These are phyloP conservation scores for Caerostris extrusa DNA, from an alignment of 1,140 invertebrate species.

Conservation along the genomic window DNA sequence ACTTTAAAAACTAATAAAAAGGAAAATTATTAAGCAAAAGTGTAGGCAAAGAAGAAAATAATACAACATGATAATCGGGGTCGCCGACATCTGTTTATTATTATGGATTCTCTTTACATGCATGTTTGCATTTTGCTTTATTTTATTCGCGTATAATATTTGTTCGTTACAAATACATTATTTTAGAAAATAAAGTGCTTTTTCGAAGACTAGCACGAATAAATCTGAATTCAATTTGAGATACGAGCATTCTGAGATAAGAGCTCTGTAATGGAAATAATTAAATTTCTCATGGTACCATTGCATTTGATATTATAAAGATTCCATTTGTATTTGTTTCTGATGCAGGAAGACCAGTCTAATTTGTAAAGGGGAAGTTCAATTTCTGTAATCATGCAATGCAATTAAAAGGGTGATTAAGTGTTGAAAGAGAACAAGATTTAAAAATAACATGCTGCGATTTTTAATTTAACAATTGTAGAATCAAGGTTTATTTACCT, in stretches of 20 bases:
- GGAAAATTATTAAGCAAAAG: too few relatives aligned
- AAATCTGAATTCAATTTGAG: background rate
- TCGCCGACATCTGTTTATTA: too few relatives aligned
- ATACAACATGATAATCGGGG: too few relatives aligned
- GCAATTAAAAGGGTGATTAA: background rate
- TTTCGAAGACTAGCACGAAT: background rate
- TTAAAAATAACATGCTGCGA: background rate
- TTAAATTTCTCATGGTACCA: too few relatives aligned
- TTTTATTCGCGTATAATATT: too few relatives aligned
- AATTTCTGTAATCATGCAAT: background rate
- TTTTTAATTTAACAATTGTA: background rate
- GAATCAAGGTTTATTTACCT: conserved; percentile 75
- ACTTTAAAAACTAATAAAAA: too few relatives aligned
- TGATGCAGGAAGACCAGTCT: background rate
- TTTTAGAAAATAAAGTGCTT: background rate
- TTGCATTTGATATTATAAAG: too few relatives aligned
- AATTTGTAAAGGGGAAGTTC: background rate
- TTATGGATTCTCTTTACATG: too few relatives aligned
- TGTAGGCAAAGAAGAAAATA: too few relatives aligned
- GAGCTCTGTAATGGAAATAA: too few relatives aligned
- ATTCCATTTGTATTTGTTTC: background rate
- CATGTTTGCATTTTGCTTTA: too few relatives aligned
- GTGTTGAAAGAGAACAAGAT: background rate
- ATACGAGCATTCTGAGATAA: background rate
- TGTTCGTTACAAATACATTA: too few relatives aligned